Evolutionary conservation across 2,113 vertebrate genomes (phyloP), one percentile per base, ranked within the genome.

Genomic region (Platichthys flesus): DNA sequence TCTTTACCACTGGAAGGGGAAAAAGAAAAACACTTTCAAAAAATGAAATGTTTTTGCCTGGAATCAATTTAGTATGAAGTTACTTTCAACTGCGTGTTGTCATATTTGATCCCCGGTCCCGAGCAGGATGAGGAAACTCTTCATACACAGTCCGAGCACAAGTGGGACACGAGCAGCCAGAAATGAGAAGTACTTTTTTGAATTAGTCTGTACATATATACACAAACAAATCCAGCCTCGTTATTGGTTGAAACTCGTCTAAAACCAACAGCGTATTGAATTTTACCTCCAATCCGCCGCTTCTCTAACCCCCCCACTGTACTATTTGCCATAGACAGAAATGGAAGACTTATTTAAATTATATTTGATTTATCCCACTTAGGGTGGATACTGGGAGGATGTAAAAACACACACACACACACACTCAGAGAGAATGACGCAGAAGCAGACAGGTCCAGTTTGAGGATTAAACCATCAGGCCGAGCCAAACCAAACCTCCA

Each of bases 401-500:
- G 49, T 61, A 20, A 55, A 49, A 68, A 61, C 37, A 35, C 26
- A 59, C 56, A 37, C 49, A 21, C 56, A 37, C 49, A 28, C 31
- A 51, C 28, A 16, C 0, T 35, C 23, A 57, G 58, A 20, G 51
- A 51, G 54, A 55, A 7, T 63, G 63, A 83, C 51, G 57, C 75
- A 56, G 74, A 60, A 54, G 0, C 42, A 52, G 76, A 83, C 69
- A 59, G 63, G 58, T 83, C 72, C 71, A 78, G 66, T 60, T 60
- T 70, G 49, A 63, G 74, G 66, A 63, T 63, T 64, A 85, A 85
- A 83, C 47, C 45, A 24, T 20, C 20, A 8, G 78, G 58, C 60
- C 3, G 69, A 76, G 86, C 88, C 89, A 91, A 91, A 71, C 57
- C 69, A 89, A 88, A 91, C 81, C 57, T 79, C 59, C 49, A 58